phyloP scores from a whole-genome alignment of 2,888 invertebrate species.

The Troglohyphantes excavatus region DNA sequence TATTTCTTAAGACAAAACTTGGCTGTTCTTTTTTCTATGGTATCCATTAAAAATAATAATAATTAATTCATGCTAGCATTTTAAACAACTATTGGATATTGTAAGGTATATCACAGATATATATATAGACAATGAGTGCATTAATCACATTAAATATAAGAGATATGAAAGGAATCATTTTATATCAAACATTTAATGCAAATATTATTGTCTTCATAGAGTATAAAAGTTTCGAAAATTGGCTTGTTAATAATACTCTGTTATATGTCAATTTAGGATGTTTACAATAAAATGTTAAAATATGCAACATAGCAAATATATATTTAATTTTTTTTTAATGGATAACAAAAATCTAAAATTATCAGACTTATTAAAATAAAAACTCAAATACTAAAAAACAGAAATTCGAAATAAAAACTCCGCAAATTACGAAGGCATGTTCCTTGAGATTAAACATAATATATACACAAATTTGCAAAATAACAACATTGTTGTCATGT shows the following conservation, averaged over 20 bases:
- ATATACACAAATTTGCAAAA: no score
- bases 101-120: conserved; percentile 27
- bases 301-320: no score
- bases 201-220: not conserved
- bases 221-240: not conserved
- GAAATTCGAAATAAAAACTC: no score
- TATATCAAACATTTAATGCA: not conserved
- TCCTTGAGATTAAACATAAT: no score
- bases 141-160: conserved; percentile 1
- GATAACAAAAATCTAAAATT: no score
- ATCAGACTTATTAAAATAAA: no score
- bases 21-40: no score
- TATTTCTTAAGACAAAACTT: no score
- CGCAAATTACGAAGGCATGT: no score
- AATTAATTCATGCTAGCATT: not conserved
- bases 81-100: not conserved
- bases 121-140: conserved; percentile 6
- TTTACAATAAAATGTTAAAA: no score
- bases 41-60: not conserved
- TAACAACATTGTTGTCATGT: not conserved
- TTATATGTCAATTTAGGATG: not conserved
- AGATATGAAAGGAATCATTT: not conserved
- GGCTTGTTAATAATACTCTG: not conserved
- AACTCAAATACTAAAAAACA: no score
- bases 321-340: no score